These are phyloP conservation scores for Lytechinus pictus DNA, from an alignment of 35 echinoderm and acorn worm genomes.

Conservation along the genomic window DNA sequence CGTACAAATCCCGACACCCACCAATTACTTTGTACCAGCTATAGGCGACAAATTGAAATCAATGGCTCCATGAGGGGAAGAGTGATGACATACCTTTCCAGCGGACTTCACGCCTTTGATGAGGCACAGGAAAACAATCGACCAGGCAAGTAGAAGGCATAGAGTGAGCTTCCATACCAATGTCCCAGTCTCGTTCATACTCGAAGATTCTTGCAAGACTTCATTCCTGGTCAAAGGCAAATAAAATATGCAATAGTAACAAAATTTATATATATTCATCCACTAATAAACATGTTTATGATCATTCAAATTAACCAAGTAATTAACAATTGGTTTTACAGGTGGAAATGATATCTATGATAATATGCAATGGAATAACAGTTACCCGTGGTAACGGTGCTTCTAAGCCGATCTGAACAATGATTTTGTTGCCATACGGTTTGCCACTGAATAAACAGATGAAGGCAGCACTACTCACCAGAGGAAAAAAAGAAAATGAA, in stretches of 20 bases:
- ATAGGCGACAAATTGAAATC: not conserved
- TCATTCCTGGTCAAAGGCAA: slow-evolving; percentile 46
- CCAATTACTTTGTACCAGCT: not conserved
- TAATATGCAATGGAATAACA: too few species aligned
- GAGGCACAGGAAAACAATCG: slow-evolving; percentile 77
- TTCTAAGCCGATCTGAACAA: too few species aligned
- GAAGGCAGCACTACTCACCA: too few species aligned
- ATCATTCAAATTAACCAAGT: too few species aligned
- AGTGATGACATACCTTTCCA: slow-evolving; percentile 67
- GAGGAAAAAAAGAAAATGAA: too few species aligned
- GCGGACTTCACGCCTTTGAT: slow-evolving; percentile 82
- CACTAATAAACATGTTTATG: too few species aligned
- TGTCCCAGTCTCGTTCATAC: slow-evolving; percentile 70
- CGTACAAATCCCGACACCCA: not conserved
- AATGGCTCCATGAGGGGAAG: not conserved
- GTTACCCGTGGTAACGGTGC: too few species aligned
- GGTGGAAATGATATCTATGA: too few species aligned
- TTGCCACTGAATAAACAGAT: too few species aligned
- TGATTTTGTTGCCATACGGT: too few species aligned
- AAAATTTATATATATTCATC: too few species aligned
- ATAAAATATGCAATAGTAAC: not conserved
- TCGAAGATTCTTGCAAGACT: slow-evolving; percentile 70
- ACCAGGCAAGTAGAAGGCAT: slow-evolving; percentile 63
- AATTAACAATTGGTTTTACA: too few species aligned
- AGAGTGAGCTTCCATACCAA: slow-evolving; percentile 65